Evolutionary conservation across 2,797 vertebrate genomes (phyloP), one percentile per base, ranked within the genome.

Genomic region (Anabacerthia variegaticeps): DNA sequence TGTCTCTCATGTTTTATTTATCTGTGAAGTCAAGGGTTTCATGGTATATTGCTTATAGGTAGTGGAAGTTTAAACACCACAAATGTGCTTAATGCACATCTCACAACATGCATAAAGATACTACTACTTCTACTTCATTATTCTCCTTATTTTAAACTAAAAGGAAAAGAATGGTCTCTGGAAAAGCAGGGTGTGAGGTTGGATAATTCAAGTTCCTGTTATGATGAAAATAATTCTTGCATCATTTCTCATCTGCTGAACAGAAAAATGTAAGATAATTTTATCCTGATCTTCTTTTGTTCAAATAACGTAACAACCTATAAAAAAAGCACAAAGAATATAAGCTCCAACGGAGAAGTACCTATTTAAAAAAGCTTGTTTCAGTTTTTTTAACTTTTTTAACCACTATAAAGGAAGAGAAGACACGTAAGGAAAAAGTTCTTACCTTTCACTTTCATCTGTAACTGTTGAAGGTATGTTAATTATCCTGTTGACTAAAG

Each of bases 391-490:
- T 46, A 5, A 43, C 23, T 54, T 69, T 84, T 66, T 30, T 49
- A 69, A 41, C 11, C 9, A 34, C 14, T 49, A 27, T 4, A 76
- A 59, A 39, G 66, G 28, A 91, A 68, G 26, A 75, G 44, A 73
- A 92, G 34, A 81, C 36, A 28, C 9, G 26, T 43, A 71, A 74
- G 27, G 9, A 65, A 56, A 36, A 55, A 7, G 10, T 26, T 76
- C 97, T 98, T 97, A 98, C 98, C 98, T 98, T 90, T 95, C 71
- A 10, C 27, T 65, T 92, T 92, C 94, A 79, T 43, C 86, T 65
- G 89, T 36, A 63, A 87, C 49, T 78, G 96, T 88, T 74, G 97
- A 95, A 87, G 98, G 96, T 72, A 69, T 77, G 55, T 93, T 97
- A 77, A 98, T 92, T 90, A 97, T 72, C 61, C 94, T 97, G 94